Conservation (phyloP, 2,797 vertebrate species). For the Harpagifer antarcticus region DNA sequence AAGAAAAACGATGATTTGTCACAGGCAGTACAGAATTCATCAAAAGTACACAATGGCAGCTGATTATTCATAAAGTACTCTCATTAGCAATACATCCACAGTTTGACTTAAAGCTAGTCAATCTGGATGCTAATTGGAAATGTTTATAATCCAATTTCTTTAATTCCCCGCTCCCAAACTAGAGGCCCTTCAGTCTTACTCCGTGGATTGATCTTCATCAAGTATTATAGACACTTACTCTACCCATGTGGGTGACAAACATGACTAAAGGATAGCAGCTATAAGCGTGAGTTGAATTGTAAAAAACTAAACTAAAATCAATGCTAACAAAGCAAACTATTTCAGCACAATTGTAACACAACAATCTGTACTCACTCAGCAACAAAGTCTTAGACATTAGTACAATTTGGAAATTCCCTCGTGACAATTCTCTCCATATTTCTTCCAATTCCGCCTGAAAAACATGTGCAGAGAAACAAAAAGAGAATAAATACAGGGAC, state of each 20-base stretch:
- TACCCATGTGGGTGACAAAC: conserved; percentile 64
- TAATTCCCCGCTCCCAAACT: conserved; percentile 50
- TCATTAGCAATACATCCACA: conserved; percentile 3
- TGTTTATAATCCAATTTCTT: conserved; percentile 33
- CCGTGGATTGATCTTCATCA: conserved; percentile 41
- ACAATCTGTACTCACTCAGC: conserved; percentile 71
- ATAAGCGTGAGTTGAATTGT: conserved; percentile 47
- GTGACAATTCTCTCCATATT: conserved; percentile 91
- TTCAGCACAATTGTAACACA: conserved; percentile 69
- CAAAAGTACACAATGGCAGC: conserved; percentile 13
- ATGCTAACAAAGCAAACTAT: conserved; percentile 64
- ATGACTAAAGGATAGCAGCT: conserved; percentile 62
- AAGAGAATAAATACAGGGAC: conserved; percentile 37
- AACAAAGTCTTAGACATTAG: conserved; percentile 90
- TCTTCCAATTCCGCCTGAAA: conserved; percentile 90
- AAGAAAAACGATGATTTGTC: conserved; percentile 20
- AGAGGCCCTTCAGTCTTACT: conserved; percentile 49
- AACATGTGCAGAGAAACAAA: conserved; percentile 53
- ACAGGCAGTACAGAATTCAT: conserved; percentile 22
- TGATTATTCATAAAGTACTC: conserved; percentile 30
- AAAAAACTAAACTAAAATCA: conserved; percentile 29
- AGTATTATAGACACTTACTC: conserved; percentile 51
- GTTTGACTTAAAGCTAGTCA: neutral
- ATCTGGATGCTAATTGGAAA: conserved; percentile 15
- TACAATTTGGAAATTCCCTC: conserved; percentile 98